Evolutionary conservation across 2,113 vertebrate genomes (phyloP), one percentile per base, ranked within the genome.

Genomic region (Abramis brama): DNA sequence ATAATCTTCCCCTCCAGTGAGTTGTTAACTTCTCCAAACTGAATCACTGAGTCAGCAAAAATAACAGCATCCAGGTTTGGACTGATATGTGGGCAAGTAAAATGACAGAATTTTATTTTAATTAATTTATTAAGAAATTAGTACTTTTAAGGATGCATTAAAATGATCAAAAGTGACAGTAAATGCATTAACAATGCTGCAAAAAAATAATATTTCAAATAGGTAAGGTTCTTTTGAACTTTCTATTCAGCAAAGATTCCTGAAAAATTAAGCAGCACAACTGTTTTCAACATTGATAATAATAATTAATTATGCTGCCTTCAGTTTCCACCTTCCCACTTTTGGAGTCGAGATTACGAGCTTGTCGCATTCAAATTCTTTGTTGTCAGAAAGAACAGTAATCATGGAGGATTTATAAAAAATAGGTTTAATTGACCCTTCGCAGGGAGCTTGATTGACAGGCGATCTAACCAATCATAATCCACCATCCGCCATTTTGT

Each of bases 1-100:
- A 73, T 73, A 45, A 73, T 45, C 70, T 45, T 45, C 10, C 70
- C 39, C 39, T 73, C 70, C 70, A 45, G 21, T 73, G 70, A 73
- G 70, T 39, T 45, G 70, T 73, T 73, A 45, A 73, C 39, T 45
- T 9, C 70, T 73, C 21, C 21, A 73, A n/a, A 73, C 36, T 11
- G 39, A 45, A 73, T 73, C 17, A 45, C 1, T 13, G 23, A n/a
- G 21, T 45, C 70, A 45, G 39, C 39, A n/a, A n/a, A 43, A 45
- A n/a, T 12, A 43, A 73, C 8, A 73, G n/a, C n/a, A 64, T 64
- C 10, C 19, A 23, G 8, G 19, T 39, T 68, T 23, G 33, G 66
- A 39, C 21, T 36, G 3, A 39, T 36, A 70, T 36, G 15, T 21
- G 30, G 66, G 30, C 1, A 1, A 70, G 33, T 36, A 68, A 64